Conservation (phyloP, 2,113 vertebrate species). For the Podarcis raffonei region DNA sequence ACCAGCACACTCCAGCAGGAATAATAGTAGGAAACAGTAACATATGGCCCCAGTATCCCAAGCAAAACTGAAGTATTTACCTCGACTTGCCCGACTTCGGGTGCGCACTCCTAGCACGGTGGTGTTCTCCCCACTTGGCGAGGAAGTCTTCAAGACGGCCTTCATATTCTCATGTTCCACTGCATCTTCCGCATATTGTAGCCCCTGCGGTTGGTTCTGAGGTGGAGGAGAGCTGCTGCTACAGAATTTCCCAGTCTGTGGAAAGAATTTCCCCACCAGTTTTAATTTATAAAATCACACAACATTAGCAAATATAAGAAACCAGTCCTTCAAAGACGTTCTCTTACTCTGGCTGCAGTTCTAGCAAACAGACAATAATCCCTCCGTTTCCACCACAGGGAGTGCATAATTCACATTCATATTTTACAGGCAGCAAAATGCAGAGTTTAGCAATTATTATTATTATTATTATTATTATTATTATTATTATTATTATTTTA, state of each 20-base stretch:
- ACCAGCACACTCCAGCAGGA: background rate
- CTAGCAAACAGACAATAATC: no score
- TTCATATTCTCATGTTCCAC: constrained; percentile 97
- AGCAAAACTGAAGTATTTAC: constrained; percentile 55
- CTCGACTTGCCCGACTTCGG: constrained; percentile 84
- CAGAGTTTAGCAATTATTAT: constrained; percentile 12
- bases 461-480: background rate
- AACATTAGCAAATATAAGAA: background rate
- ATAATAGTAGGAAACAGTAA: background rate
- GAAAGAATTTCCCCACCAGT: constrained; percentile 30
- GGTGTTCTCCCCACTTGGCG: constrained; percentile 67
- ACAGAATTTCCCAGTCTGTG: constrained; percentile 91
- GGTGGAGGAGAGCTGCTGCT: constrained; percentile 70
- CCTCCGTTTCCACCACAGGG: no score
- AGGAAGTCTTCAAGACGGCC: constrained; percentile 86
- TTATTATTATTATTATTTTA: no score
- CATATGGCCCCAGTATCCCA: background rate
- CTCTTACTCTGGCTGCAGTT: background rate
- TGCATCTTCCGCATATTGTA: constrained; percentile 85
- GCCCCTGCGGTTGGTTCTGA: constrained; percentile 80
- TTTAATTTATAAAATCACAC: background rate
- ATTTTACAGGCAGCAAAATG: background rate
- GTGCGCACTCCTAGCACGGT: constrained; percentile 82
- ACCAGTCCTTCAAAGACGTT: background rate
- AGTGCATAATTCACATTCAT: background rate